These are phyloP conservation scores for Caenorhabditis sp. DNA, from an alignment of 2,888 invertebrate species.

Conservation along the genomic window DNA sequence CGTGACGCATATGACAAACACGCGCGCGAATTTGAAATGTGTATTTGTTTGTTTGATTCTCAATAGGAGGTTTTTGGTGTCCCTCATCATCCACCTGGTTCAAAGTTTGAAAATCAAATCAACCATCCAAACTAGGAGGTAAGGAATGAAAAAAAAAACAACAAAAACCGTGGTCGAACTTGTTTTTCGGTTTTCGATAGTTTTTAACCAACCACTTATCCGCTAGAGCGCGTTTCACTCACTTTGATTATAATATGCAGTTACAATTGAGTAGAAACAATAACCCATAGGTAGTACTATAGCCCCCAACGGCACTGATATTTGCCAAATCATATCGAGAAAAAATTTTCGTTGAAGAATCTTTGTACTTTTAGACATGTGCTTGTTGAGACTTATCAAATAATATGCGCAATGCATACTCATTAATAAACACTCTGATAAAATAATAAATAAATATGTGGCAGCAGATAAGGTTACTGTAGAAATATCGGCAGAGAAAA, in stretches of 20 bases:
- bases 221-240: neutral
- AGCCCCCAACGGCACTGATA: slow-evolving; percentile 25
- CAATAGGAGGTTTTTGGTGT: no score
- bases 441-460: slow-evolving; percentile 16
- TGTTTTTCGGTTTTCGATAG: no score
- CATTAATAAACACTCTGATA: slow-evolving; percentile 7
- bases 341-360: slow-evolving; percentile 33
- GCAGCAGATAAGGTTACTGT: slow-evolving; percentile 23
- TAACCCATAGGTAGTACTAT: slow-evolving; percentile 30
- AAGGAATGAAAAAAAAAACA: no score
- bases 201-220: no score
- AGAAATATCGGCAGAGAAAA: slow-evolving; percentile 29
- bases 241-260: slow-evolving; percentile 35
- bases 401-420: slow-evolving; percentile 30
- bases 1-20: no score
- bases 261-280: slow-evolving; percentile 29
- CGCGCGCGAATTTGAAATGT: no score
- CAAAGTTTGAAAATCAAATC: no score
- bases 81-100: no score
- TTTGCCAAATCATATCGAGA: slow-evolving; percentile 30
- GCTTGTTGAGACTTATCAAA: slow-evolving; percentile 18
- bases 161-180: no score
- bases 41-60: no score
- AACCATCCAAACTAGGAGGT: no score
- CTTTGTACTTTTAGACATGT: slow-evolving; percentile 22